These are phyloP conservation scores for Volucella inanis DNA, from an alignment of 2,888 invertebrate genomes.

Conservation along the genomic window DNA sequence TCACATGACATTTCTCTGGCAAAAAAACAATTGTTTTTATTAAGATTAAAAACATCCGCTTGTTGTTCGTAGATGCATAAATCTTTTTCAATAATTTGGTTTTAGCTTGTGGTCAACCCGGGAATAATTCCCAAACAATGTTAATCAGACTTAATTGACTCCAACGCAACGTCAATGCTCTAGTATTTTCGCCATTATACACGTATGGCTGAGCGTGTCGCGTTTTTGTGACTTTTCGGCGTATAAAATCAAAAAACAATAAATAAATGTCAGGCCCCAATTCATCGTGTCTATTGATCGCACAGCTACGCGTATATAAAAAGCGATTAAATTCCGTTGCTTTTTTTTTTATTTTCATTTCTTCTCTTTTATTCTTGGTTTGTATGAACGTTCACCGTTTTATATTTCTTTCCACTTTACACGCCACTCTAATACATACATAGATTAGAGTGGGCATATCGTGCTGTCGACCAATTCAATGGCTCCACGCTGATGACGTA, in stretches of 20 bases:
- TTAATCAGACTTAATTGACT: neutral
- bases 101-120: too few species aligned
- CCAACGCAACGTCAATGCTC: neutral
- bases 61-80: too few species aligned
- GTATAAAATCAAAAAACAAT: constrained; percentile 17
- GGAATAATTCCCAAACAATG: neutral
- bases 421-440: neutral
- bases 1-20: too few species aligned
- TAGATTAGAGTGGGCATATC: constrained; percentile 45
- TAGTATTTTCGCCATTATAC: constrained; percentile 1
- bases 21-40: too few species aligned
- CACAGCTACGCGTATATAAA: neutral
- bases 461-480: constrained; percentile 48
- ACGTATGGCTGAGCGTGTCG: neutral
- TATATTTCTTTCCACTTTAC: constrained; percentile 15
- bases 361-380: constrained; percentile 4
- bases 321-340: constrained; percentile 32
- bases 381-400: neutral
- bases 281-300: constrained; percentile 33
- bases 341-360: constrained; percentile 2
- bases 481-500: constrained; percentile 54
- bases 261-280: constrained; percentile 25
- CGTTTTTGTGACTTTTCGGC: constrained; percentile 1
- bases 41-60: too few species aligned
- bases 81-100: too few species aligned